Percentiles rank a stretch among this genome's conserved stretches.
Evolutionary conservation across 1,140 invertebrate species (phyloP).

Genomic region (Pararge aegeria): DNA sequence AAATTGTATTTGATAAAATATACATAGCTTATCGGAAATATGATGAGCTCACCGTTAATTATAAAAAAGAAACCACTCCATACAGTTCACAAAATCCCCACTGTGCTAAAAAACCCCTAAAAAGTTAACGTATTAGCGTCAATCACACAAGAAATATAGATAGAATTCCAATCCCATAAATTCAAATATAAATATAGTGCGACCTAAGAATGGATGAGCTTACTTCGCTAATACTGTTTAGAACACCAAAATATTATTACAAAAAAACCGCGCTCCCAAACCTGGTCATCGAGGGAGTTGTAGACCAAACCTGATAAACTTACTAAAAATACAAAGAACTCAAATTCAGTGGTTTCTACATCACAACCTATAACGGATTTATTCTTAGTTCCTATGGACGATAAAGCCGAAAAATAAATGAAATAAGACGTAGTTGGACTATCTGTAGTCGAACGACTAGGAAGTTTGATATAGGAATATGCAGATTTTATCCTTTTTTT

Average conservation of each 20-base stretch:
- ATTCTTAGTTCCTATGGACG: background rate
- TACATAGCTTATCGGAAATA: background rate
- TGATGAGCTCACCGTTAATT: background rate
- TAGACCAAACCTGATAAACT: background rate
- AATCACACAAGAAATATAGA: background rate
- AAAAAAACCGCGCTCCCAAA: background rate
- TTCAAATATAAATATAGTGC: background rate
- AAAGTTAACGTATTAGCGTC: too few species aligned
- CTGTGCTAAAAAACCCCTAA: background rate
- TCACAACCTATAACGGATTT: background rate
- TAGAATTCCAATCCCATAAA: background rate
- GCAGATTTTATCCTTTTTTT: background rate
- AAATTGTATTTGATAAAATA: background rate
- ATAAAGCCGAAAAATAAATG: background rate
- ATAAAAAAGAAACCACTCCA: background rate
- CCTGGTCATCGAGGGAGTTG: background rate
- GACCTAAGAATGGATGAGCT: background rate
- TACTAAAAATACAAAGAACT: background rate
- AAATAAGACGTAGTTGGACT: background rate
- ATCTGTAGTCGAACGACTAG: background rate
- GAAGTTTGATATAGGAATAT: background rate
- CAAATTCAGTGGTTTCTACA: too few species aligned
- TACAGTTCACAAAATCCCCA: background rate
- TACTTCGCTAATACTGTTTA: background rate
- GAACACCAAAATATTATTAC: background rate